Base-by-base conservation (phyloP, 2,113 vertebrate genomes). In the Forbesichthys papilliferus region DNA sequence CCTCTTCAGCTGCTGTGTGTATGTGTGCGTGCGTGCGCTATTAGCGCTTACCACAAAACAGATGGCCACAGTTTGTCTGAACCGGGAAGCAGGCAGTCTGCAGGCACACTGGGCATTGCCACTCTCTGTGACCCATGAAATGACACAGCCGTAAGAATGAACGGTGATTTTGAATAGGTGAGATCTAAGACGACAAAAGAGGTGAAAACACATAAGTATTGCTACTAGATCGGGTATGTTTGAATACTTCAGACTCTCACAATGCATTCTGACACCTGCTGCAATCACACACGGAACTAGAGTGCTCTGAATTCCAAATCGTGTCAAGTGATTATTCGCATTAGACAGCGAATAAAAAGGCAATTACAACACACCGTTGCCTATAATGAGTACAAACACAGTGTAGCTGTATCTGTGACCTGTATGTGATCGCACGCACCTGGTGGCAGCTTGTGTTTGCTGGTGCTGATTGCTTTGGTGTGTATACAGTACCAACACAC, bases 41-140 rank as follows among this genome's bases (percentile, higher is more conserved):
- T 3, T 90, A 94, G 27, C 27, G 2, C 27, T 27, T 27, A 27
- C 94, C 94, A 83, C 94, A 94, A 85, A 95, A 94, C 63, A 93
- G 77, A 87, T 95, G 94, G 13, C 94, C 93, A 53, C 94, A 95
- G 87, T 92, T 96, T 13, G 93, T 96, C 91, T 93, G 84, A 61
- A 94, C 92, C 1, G 95, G 94, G 75, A 93, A 91, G 18, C 64
- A 83, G 36, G 88, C 81, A 1, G 83, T 75, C 61, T 96, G 94
- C 72, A 95, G 92, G 64, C 94, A 96, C 49, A 92, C 93, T 10
- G 93, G 93, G 67, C 94, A 96, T 54, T 84, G 90, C 55, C 77
- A 81, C 72, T 52, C 11, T 14, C 11, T 14, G 49, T 52, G 49
- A 42, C 36, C 36, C 36, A 42, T 42, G 4, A 8, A 42, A 6